These are phyloP conservation scores for Noctua pronuba DNA, from an alignment of 2,888 invertebrate genomes.

Conservation along the genomic window DNA sequence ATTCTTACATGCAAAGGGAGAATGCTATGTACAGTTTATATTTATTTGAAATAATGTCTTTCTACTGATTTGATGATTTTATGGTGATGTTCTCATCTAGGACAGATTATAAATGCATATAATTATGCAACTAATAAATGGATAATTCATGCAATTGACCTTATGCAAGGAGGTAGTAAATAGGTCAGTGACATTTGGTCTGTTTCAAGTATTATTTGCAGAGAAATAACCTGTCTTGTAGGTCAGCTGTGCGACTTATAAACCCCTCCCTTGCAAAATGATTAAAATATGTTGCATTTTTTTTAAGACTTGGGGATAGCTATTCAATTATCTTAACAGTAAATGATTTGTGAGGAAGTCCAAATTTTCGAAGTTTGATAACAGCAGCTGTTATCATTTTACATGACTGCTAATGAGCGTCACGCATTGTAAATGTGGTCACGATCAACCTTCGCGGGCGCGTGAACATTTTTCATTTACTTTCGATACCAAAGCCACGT, in stretches of 20 bases:
- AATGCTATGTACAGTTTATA: not conserved
- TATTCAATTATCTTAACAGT: not conserved
- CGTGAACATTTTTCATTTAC: constrained; percentile 23
- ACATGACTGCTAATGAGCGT: constrained; percentile 2
- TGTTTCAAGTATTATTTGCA: not conserved
- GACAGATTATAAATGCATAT: not conserved
- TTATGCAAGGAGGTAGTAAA: not conserved
- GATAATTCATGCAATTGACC: constrained; percentile 1
- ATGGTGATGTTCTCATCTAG: no score
- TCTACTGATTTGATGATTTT: not conserved
- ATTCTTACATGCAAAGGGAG: not conserved
- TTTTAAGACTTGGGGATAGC: not conserved
- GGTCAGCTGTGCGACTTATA: not conserved
- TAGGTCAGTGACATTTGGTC: constrained; percentile 2
- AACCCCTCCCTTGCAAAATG: not conserved
- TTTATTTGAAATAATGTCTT: not conserved
- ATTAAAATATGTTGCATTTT: not conserved
- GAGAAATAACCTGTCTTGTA: not conserved
- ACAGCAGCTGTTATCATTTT: constrained; percentile 24
- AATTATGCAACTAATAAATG: not conserved
- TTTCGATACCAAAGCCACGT: constrained; percentile 23
- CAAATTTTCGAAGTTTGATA: constrained; percentile 28
- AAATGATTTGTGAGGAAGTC: constrained; percentile 15
- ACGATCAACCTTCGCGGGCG: constrained; percentile 40
- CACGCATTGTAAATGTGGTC: constrained; percentile 14